Evolutionary conservation across 2,113 vertebrate species (phyloP).

Genomic region (Sturnus vulgaris): DNA sequence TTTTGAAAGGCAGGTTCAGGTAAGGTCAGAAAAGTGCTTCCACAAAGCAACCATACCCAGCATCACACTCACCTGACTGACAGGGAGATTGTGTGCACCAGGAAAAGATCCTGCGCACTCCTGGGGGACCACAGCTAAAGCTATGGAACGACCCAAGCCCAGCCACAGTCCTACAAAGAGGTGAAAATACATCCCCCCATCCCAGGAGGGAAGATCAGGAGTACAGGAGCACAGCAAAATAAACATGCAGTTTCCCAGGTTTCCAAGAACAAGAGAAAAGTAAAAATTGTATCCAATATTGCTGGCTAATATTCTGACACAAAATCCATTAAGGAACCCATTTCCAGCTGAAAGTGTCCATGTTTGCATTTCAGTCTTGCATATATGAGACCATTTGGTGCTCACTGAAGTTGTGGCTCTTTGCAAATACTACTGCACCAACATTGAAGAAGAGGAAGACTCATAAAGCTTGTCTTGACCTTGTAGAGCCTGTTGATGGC

Average conservation of each 20-base stretch:
- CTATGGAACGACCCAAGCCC: background rate
- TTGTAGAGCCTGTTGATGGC: background rate
- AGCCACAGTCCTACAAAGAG: background rate
- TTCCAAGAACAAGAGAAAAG: background rate
- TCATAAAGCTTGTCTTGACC: background rate
- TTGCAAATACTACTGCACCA: background rate
- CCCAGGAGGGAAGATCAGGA: background rate
- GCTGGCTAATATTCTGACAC: background rate
- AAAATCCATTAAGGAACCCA: background rate
- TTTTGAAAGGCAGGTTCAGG: background rate
- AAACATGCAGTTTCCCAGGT: background rate
- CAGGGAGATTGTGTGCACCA: accelerated
- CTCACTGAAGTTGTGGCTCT: background rate
- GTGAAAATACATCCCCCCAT: background rate
- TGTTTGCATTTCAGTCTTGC: background rate
- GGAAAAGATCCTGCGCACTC: accelerated
- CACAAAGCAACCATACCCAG: background rate
- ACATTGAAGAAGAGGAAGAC: background rate
- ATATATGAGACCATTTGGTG: background rate
- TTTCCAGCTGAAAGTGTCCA: background rate
- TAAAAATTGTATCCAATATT: background rate
- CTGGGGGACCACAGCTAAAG: background rate
- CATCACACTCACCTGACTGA: background rate
- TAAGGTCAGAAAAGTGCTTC: background rate
- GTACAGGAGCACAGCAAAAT: background rate